These are phyloP conservation scores for Lysandra bellargus DNA, from an alignment of 2,888 invertebrate genomes.

Conservation along the genomic window DNA sequence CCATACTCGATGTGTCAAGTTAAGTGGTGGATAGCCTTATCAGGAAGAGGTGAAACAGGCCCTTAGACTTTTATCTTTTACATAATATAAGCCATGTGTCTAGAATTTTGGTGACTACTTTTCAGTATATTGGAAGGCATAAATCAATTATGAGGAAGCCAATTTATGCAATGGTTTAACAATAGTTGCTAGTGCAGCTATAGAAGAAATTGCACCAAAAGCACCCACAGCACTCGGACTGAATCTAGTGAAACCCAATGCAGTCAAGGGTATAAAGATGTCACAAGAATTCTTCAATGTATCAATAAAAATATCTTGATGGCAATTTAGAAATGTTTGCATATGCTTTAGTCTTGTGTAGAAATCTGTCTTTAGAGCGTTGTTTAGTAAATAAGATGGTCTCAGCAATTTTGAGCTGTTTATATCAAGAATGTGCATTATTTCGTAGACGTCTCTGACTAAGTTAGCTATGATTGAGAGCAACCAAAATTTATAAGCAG, in stretches of 20 bases:
- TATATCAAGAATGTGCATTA: slow-evolving; percentile 81
- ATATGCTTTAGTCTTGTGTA: slow-evolving; percentile 54
- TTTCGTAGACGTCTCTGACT: slow-evolving; percentile 91
- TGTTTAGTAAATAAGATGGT: slow-evolving; percentile 61
- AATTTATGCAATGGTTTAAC: slow-evolving; percentile 90
- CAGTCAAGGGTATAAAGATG: slow-evolving; percentile 91
- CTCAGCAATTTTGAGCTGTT: slow-evolving; percentile 66
- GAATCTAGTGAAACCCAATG: slow-evolving; percentile 88
- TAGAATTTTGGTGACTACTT: slow-evolving; percentile 4
- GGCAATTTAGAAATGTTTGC: slow-evolving; percentile 59
- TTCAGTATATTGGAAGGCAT: neutral
- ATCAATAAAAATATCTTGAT: slow-evolving; percentile 88
- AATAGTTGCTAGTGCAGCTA: slow-evolving; percentile 88
- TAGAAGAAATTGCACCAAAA: slow-evolving; percentile 89
- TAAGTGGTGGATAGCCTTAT: no score
- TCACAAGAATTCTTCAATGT: slow-evolving; percentile 93
- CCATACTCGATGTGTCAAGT: no score
- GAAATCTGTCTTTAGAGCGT: slow-evolving; percentile 53
- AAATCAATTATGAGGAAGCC: slow-evolving; percentile 72
- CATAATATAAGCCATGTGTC: neutral
- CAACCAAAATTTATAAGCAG: slow-evolving; percentile 91
- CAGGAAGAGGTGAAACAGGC: no score
- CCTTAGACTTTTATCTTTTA: neutral
- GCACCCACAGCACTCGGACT: slow-evolving; percentile 89
- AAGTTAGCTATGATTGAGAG: slow-evolving; percentile 90